phyloP scores from a whole-genome alignment of 1,140 invertebrate genomes.

The Drosophila nikananu region DNA sequence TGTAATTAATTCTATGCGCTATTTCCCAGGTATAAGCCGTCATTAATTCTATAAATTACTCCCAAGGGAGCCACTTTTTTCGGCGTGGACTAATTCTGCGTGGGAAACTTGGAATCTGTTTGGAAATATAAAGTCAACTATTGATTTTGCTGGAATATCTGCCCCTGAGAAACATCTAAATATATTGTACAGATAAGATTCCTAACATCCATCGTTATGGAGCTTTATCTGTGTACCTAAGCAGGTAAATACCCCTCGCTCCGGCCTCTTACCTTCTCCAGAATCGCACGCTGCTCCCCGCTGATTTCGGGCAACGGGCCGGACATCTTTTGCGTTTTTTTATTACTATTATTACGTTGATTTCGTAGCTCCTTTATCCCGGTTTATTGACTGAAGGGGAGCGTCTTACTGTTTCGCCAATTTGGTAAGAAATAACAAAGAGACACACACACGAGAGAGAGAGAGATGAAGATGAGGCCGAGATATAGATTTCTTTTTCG shows the following conservation, averaged over 20 bases:
- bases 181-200: background rate
- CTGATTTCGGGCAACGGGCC: conserved; percentile 73
- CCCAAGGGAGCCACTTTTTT: background rate
- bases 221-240: background rate
- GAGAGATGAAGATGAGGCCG: conserved; percentile 21
- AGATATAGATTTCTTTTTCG: conserved; percentile 63
- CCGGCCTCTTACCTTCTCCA: conserved; percentile 67
- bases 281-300: conserved; percentile 66
- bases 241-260: background rate
- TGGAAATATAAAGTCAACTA: background rate
- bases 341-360: conserved; percentile 25
- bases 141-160: conserved; percentile 7
- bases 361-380: conserved; percentile 25
- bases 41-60: conserved; percentile 6
- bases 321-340: conserved; percentile 59
- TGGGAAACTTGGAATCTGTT: conserved; percentile 2
- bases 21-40: background rate
- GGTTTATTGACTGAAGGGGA: conserved; percentile 21
- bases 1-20: background rate
- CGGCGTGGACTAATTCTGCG: background rate
- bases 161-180: background rate
- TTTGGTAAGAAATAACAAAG: conserved; percentile 33
- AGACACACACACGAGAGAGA: background rate
- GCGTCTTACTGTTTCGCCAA: conserved; percentile 31
- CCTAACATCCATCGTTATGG: background rate